These are phyloP conservation scores for Neopipo cinnamomea DNA, from an alignment of 2,113 vertebrate species.

Conservation along the genomic window DNA sequence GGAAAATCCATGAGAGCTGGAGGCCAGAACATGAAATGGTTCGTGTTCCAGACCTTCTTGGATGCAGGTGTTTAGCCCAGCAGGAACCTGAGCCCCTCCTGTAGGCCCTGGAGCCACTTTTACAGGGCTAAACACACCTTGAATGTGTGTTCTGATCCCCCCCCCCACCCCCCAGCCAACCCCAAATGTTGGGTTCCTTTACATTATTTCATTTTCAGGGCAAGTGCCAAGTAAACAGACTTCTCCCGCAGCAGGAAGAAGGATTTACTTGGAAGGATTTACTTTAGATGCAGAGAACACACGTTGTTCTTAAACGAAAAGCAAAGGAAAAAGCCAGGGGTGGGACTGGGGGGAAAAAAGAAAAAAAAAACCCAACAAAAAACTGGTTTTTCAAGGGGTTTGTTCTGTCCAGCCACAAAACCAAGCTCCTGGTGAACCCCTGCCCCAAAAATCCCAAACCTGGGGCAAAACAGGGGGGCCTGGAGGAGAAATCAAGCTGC, in stretches of 20 bases:
- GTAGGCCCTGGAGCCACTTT: neutral
- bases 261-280: neutral
- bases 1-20: neutral
- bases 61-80: neutral
- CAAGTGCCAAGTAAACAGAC: neutral
- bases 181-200: neutral
- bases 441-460: neutral
- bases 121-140: neutral
- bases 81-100: neutral
- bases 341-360: neutral
- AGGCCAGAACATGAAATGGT: neutral
- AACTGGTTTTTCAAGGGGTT: neutral
- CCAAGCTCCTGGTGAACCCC: neutral
- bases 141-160: neutral
- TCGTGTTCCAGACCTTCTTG: neutral
- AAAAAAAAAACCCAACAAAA: neutral
- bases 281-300: neutral
- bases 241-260: conserved; percentile 10
- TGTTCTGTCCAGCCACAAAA: neutral
- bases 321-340: neutral
- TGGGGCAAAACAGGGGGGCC: neutral
- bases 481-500: neutral
- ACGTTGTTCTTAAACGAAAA: neutral
- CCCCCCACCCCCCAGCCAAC: neutral
- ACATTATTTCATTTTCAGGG: neutral